A percentile compares a stretch with the other conserved stretches of the same genome.
phyloP scores from a whole-genome alignment of 2,797 vertebrate genomes.

The Arnoldichthys spilopterus region DNA sequence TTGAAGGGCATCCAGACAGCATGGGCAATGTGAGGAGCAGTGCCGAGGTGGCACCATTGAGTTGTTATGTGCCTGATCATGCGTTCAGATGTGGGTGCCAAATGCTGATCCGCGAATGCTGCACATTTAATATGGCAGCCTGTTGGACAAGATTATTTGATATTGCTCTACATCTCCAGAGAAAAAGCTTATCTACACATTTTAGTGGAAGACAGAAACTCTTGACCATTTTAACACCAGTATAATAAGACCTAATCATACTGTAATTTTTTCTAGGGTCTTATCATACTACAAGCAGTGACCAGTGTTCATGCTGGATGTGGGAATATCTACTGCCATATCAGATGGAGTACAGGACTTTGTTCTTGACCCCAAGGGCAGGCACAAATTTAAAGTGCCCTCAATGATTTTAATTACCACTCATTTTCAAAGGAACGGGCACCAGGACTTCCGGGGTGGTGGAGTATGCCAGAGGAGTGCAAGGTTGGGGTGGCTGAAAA shows the following conservation, averaged over 20 bases:
- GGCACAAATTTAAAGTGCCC: slow-evolving; percentile 57
- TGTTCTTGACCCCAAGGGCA: slow-evolving; percentile 65
- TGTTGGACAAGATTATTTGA: background rate
- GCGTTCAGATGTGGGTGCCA: background rate
- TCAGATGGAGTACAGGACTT: slow-evolving; percentile 64
- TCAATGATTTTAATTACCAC: slow-evolving; percentile 71
- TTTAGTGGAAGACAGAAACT: background rate
- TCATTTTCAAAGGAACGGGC: slow-evolving; percentile 60
- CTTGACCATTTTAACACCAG: background rate
- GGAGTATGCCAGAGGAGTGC: slow-evolving; percentile 29
- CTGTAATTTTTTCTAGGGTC: slow-evolving; percentile 13
- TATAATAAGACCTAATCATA: background rate
- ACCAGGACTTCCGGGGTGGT: slow-evolving; percentile 57
- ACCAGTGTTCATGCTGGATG: slow-evolving; percentile 32
- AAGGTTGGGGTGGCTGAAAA: slow-evolving; percentile 28
- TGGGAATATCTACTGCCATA: slow-evolving; percentile 71
- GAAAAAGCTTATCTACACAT: background rate
- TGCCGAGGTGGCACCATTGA: slow-evolving; percentile 22
- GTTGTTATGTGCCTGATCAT: background rate
- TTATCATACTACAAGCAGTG: slow-evolving; percentile 24
- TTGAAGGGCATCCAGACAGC: slow-evolving; percentile 63
- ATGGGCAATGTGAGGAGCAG: slow-evolving; percentile 43
- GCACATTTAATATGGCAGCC: background rate
- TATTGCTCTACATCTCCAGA: background rate
- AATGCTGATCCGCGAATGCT: background rate